Percentiles rank a stretch among this genome's conserved stretches.
phyloP scores from a whole-genome alignment of 2,888 invertebrate genomes.

The Lypha dubia region DNA sequence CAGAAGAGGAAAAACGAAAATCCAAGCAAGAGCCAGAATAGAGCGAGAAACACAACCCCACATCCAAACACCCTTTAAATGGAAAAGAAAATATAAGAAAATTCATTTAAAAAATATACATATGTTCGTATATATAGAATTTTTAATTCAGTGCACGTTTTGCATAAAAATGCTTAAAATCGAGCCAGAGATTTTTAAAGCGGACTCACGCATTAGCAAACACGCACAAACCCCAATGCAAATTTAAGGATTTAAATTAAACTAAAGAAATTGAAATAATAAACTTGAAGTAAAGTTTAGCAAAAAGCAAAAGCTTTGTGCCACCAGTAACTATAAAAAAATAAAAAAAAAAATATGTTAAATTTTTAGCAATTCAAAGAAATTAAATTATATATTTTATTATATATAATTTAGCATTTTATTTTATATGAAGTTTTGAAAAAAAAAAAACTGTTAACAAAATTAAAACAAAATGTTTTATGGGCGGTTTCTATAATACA shows the following conservation, averaged over 20 bases:
- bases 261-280: constrained; percentile 43
- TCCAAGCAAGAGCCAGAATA: constrained; percentile 2
- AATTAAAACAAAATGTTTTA: constrained; percentile 26
- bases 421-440: neutral
- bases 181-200: constrained; percentile 33
- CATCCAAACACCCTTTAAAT: constrained; percentile 9
- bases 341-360: constrained; percentile 8
- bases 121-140: constrained; percentile 33
- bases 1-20: constrained; percentile 9
- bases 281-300: constrained; percentile 17
- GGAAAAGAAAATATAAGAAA: constrained; percentile 12
- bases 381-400: constrained; percentile 54
- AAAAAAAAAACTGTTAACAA: constrained; percentile 14
- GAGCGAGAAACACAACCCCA: neutral
- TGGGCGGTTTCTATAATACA: no score
- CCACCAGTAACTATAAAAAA: neutral
- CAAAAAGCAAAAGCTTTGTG: neutral
- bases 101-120: constrained; percentile 14
- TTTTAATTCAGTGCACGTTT: constrained; percentile 72
- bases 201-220: constrained; percentile 40
- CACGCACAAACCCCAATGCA: neutral
- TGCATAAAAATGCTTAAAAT: constrained; percentile 58
- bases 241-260: constrained; percentile 44
- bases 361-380: constrained; percentile 38
- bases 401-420: constrained; percentile 12